Conservation (phyloP, 2,888 invertebrate species). For the Hypena proboscidalis region DNA sequence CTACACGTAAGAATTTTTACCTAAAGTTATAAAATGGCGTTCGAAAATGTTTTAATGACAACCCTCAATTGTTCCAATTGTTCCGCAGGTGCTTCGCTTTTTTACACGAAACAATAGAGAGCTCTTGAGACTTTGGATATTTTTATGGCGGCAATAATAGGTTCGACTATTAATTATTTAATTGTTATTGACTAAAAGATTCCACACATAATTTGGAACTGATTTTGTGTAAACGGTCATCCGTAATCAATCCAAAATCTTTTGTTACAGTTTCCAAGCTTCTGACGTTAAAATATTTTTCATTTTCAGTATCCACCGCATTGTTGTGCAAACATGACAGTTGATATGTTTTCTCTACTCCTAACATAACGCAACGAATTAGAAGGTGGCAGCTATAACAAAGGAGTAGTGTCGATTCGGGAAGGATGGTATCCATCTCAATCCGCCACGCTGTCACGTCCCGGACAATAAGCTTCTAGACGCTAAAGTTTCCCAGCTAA, state of each 20-base stretch:
- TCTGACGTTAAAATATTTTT: too few species aligned
- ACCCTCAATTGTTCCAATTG: conserved; percentile 11
- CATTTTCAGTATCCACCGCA: too few species aligned
- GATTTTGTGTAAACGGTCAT: too few species aligned
- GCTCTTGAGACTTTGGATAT: conserved; percentile 12
- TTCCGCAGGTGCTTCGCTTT: conserved; percentile 10
- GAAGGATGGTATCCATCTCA: conserved; percentile 45
- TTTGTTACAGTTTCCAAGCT: too few species aligned
- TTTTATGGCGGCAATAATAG: conserved; percentile 14
- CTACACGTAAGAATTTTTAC: background rate
- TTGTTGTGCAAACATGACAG: conserved; percentile 19
- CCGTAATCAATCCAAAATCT: too few species aligned
- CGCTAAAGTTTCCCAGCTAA: conserved; percentile 28
- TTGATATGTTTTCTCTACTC: conserved; percentile 20
- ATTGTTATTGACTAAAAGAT: too few species aligned
- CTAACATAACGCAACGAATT: conserved; percentile 32
- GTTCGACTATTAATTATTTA: too few species aligned
- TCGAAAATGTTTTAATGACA: conserved; percentile 17
- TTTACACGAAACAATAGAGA: conserved; percentile 8
- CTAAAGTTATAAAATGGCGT: conserved; percentile 9
- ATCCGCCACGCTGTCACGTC: conserved; percentile 39
- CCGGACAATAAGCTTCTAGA: conserved; percentile 35
- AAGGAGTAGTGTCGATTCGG: conserved; percentile 40
- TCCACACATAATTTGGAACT: too few species aligned
- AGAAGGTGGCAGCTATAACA: conserved; percentile 40